A percentile compares a stretch with the other conserved stretches of the same genome.
Evolutionary conservation across 1,140 invertebrate species (phyloP).

Genomic region (Coptotermes formosanus): DNA sequence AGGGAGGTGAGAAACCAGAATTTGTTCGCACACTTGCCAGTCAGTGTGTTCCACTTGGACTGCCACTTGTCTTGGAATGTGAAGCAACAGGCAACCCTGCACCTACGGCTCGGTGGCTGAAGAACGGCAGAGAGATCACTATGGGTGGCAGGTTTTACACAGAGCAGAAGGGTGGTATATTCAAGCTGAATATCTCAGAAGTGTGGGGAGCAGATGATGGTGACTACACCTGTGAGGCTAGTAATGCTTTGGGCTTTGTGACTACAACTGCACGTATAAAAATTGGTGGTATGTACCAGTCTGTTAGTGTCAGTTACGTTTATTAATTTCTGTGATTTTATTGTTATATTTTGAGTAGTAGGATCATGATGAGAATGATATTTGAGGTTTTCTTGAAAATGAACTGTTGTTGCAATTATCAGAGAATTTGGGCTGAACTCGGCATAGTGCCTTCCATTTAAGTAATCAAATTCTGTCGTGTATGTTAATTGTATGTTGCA

Average conservation of each 20-base stretch:
- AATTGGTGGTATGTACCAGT: constrained; percentile 71
- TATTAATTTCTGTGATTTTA: too few species aligned
- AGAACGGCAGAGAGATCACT: constrained; percentile 86
- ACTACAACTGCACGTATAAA: constrained; percentile 82
- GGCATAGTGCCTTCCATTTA: not conserved
- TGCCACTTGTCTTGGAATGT: constrained; percentile 80
- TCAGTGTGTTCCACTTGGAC: constrained; percentile 79
- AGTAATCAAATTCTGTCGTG: too few species aligned
- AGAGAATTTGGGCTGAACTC: not conserved
- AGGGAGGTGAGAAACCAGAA: constrained; percentile 88
- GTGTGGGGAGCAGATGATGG: constrained; percentile 91
- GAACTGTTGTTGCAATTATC: too few species aligned
- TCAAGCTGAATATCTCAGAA: constrained; percentile 85
- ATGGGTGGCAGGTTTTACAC: constrained; percentile 65
- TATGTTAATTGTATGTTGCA: too few species aligned
- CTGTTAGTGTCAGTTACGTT: not conserved
- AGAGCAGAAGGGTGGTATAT: constrained; percentile 75
- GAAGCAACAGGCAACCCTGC: constrained; percentile 88
- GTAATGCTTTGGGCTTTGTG: constrained; percentile 87
- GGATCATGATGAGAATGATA: too few species aligned
- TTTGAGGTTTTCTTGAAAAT: too few species aligned
- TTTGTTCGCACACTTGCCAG: constrained; percentile 82
- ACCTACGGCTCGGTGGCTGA: constrained; percentile 88
- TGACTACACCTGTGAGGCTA: constrained; percentile 94
- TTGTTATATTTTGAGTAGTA: too few species aligned